Conservation (phyloP, 37 sponge, comb jelly and placozoan species). For the Aphrocallistes beatrix region DNA sequence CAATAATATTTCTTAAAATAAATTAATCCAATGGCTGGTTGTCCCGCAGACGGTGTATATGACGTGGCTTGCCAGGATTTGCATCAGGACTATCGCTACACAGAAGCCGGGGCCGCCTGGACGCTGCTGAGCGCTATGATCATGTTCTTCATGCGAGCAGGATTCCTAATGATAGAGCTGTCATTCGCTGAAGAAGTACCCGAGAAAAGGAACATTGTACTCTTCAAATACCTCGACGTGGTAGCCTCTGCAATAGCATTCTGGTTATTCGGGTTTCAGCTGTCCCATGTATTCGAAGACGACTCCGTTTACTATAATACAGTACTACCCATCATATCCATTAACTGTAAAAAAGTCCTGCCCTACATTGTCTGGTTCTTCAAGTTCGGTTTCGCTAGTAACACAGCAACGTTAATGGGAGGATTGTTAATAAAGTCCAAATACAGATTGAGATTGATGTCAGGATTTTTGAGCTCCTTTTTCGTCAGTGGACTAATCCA, state of each 20-base stretch:
- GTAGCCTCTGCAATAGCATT: constrained; percentile 39
- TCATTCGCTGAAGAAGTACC: constrained; percentile 45
- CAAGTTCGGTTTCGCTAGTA: constrained; percentile 86
- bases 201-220: constrained; percentile 56
- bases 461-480: constrained; percentile 72
- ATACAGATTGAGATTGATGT: constrained; percentile 58
- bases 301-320: background rate
- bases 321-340: background rate
- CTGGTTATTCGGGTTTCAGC: constrained; percentile 20
- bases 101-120: constrained; percentile 58
- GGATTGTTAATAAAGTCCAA: constrained; percentile 55
- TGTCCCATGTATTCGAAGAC: background rate
- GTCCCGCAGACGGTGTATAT: background rate
- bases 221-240: constrained; percentile 44
- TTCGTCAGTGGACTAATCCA: constrained; percentile 62
- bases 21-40: no score
- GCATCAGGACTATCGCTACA: constrained; percentile 30
- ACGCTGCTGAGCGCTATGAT: constrained; percentile 66
- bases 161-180: constrained; percentile 70
- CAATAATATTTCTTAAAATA: no score
- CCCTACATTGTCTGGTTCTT: background rate
- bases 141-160: constrained; percentile 94
- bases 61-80: background rate
- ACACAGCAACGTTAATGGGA: constrained; percentile 78
- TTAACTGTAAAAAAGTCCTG: background rate